Conservation (phyloP, 2,888 invertebrate genomes). For the Pomacea canaliculata region DNA sequence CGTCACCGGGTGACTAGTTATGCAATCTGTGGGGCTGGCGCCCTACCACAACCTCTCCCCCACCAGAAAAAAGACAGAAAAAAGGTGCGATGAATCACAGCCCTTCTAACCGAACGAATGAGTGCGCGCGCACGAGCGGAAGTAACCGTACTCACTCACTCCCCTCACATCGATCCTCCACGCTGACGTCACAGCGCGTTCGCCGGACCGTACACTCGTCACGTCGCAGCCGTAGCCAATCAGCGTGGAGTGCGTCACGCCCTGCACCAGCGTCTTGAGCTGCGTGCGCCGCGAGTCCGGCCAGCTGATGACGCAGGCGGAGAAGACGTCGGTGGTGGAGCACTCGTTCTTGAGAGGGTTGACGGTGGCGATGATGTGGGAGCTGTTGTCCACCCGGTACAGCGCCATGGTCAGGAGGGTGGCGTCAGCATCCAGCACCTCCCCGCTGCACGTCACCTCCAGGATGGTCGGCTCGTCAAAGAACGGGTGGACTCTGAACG, state of each 20-base stretch:
- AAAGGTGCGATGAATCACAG: too few relatives aligned
- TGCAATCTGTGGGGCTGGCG: too few relatives aligned
- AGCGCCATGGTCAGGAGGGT: conserved; percentile 15
- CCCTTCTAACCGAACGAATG: too few relatives aligned
- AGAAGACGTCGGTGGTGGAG: conserved; percentile 15
- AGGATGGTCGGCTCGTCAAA: neutral
- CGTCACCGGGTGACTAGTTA: too few relatives aligned
- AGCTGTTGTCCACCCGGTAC: conserved; percentile 1
- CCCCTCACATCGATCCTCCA: conserved; percentile 15
- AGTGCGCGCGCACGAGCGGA: too few relatives aligned
- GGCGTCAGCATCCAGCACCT: conserved; percentile 5
- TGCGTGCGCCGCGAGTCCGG: conserved; percentile 10
- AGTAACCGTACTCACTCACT: conserved; percentile 1
- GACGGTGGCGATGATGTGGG: conserved; percentile 10
- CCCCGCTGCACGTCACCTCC: conserved; percentile 14
- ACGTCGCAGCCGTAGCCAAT: conserved; percentile 18
- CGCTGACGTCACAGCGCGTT: neutral
- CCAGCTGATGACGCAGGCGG: conserved; percentile 10
- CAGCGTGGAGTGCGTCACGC: neutral
- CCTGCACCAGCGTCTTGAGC: conserved; percentile 17
- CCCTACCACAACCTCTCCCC: too few relatives aligned
- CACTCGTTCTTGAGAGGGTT: conserved; percentile 5
- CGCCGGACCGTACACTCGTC: conserved; percentile 11
- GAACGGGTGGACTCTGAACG: conserved; percentile 2
- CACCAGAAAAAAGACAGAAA: too few relatives aligned